phyloP scores from a whole-genome alignment of 2,888 invertebrate species.

The Troides oblongomaculatus region DNA sequence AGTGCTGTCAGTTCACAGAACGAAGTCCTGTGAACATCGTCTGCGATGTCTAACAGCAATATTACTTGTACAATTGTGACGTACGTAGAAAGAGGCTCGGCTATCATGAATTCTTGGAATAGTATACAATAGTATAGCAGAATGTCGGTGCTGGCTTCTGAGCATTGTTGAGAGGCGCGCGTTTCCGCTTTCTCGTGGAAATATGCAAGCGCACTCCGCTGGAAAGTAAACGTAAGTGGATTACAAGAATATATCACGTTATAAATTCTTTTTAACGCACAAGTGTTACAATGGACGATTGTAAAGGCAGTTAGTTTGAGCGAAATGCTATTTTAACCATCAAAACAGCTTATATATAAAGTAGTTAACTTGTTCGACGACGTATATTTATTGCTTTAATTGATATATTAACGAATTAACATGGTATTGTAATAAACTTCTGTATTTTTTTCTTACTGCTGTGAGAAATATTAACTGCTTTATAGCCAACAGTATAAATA shows the following conservation, averaged over 20 bases:
- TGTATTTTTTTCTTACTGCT: background rate
- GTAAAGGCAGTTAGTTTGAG: background rate
- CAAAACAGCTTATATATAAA: background rate
- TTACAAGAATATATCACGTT: conserved; percentile 45
- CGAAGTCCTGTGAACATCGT: background rate
- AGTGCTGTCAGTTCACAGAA: no score
- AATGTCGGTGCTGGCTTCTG: conserved; percentile 66
- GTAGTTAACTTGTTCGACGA: background rate
- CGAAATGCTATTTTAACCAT: background rate
- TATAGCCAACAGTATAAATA: background rate
- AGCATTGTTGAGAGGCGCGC: conserved; percentile 73
- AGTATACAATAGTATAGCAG: conserved; percentile 64
- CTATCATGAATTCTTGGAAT: conserved; percentile 57
- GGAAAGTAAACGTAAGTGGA: conserved; percentile 64
- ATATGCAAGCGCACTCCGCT: conserved; percentile 70
- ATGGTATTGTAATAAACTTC: background rate
- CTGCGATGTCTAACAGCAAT: background rate
- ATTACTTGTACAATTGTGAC: conserved; percentile 21
- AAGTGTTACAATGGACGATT: background rate
- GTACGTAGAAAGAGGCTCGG: conserved; percentile 37
- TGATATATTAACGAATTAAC: background rate
- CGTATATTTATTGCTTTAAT: background rate
- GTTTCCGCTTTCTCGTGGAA: conserved; percentile 79
- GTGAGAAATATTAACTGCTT: background rate
- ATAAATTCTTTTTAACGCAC: conserved; percentile 34